phyloP scores from a whole-genome alignment of 1,140 invertebrate genomes.

The Calliopsis andreniformis region DNA sequence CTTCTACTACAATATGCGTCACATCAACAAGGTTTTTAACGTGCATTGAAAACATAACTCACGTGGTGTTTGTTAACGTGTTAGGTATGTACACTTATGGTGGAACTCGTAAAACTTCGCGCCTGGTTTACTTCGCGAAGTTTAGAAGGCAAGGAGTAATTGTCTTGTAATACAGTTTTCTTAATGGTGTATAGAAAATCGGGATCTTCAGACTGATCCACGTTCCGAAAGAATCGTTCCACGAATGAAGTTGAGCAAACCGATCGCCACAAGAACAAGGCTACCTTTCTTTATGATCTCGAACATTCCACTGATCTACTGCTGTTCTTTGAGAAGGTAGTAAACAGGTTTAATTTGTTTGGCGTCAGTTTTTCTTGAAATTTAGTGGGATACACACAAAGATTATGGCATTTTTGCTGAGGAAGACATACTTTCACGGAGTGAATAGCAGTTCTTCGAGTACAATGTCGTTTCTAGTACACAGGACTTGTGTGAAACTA shows the following conservation, averaged over 20 bases:
- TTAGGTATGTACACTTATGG: not conserved
- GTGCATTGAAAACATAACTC: not conserved
- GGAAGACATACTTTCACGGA: constrained; percentile 30
- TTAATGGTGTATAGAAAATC: not conserved
- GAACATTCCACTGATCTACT: constrained; percentile 49
- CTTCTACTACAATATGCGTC: not conserved
- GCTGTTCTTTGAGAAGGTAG: constrained; percentile 11
- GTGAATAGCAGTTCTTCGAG: not conserved
- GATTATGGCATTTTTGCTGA: not conserved
- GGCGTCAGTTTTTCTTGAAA: constrained; percentile 3
- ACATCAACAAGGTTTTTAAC: too few relatives aligned
- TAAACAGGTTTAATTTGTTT: constrained; percentile 39
- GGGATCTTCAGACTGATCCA: not conserved
- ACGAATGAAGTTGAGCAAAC: too few relatives aligned
- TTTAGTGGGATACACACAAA: not conserved
- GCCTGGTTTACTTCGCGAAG: not conserved
- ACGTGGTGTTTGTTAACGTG: not conserved
- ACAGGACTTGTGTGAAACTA: not conserved
- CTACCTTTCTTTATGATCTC: constrained; percentile 31
- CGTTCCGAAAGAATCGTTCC: not conserved
- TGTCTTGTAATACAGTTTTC: not conserved
- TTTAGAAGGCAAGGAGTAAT: not conserved
- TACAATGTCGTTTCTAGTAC: not conserved
- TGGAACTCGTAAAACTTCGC: constrained; percentile 5
- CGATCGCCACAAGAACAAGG: too few relatives aligned